Evolutionary conservation across 2,797 vertebrate genomes (phyloP).

Genomic region (Schizothorax lantsangensis): DNA sequence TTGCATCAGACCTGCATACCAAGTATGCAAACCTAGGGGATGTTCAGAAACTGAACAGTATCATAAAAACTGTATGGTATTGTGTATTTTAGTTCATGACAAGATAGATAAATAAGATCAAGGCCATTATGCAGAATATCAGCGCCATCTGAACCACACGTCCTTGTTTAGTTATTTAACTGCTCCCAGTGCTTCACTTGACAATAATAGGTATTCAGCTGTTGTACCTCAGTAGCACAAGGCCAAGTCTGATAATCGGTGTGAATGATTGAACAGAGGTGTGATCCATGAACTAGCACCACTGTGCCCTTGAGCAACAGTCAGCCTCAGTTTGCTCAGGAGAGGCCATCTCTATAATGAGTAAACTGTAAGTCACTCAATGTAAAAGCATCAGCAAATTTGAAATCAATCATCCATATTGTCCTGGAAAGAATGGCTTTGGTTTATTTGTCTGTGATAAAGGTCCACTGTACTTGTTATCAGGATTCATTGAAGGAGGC

Average conservation of each 20-base stretch:
- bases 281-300: not conserved
- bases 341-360: slow-evolving; percentile 3
- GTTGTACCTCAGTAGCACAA: slow-evolving; percentile 12
- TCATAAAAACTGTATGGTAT: not conserved
- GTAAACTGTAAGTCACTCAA: not conserved
- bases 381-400: not conserved
- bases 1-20: not conserved
- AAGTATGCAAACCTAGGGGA: not conserved
- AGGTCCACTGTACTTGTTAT: not conserved
- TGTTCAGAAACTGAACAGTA: not conserved
- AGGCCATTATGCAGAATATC: not conserved
- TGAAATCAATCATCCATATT: not conserved
- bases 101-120: not conserved
- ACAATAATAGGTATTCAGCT: slow-evolving; percentile 2
- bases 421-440: not conserved
- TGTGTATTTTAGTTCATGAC: not conserved
- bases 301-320: not conserved
- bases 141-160: not conserved
- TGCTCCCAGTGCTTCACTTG: not conserved
- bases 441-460: not conserved
- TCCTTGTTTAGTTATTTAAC: not conserved
- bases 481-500: not conserved
- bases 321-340: not conserved
- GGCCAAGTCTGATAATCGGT: slow-evolving; percentile 19
- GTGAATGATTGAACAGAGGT: slow-evolving; percentile 19